These are phyloP conservation scores for Rhimphoctona megacephalus DNA, from an alignment of 2,888 invertebrate species.

Conservation along the genomic window DNA sequence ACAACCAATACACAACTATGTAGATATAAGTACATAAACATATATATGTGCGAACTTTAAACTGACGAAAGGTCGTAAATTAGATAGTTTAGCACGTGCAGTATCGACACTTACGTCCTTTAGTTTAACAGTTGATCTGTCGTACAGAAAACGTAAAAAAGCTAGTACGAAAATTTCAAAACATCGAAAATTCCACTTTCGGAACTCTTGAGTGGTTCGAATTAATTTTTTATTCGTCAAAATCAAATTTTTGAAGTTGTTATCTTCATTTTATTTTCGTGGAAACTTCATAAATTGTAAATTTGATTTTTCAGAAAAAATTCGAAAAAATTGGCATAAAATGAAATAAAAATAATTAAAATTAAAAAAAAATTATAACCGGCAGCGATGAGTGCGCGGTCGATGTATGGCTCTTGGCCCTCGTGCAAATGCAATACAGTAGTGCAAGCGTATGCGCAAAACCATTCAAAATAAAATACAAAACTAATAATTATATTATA, in stretches of 20 bases:
- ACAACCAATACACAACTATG: background rate
- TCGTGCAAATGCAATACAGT: too few relatives aligned
- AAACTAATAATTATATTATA: too few relatives aligned
- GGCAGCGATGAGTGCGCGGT: too few relatives aligned
- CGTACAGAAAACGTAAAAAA: background rate
- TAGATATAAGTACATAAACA: constrained; percentile 3
- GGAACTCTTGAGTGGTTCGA: background rate
- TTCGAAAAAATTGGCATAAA: background rate
- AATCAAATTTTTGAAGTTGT: background rate
- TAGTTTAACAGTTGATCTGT: background rate
- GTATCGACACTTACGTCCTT: constrained; percentile 12
- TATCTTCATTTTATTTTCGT: background rate
- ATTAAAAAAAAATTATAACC: too few relatives aligned
- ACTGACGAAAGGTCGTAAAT: constrained; percentile 12
- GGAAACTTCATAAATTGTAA: background rate
- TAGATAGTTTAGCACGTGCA: background rate
- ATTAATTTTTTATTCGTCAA: background rate
- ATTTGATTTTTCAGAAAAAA: background rate
- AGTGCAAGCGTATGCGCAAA: too few relatives aligned
- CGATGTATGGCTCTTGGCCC: too few relatives aligned
- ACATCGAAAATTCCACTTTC: background rate
- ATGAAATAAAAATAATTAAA: background rate
- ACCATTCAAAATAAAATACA: too few relatives aligned
- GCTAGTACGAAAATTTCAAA: background rate
- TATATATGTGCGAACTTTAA: background rate